phyloP scores from a whole-genome alignment of 2,797 vertebrate species.

The Alfaro cultratus region DNA sequence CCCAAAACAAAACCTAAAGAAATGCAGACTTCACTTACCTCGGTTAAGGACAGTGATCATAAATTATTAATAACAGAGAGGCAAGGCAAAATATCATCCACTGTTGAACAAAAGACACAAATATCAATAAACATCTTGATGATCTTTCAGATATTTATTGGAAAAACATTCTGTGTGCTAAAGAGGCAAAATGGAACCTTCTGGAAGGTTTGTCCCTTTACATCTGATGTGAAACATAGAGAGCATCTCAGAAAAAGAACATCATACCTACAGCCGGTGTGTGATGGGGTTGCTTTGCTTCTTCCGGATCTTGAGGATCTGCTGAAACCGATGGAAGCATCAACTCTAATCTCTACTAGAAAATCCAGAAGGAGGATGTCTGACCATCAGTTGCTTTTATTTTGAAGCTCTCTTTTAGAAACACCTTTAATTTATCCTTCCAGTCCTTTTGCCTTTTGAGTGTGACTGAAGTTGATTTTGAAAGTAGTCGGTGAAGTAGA shows the following conservation, averaged over 20 bases:
- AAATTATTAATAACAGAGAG: background rate
- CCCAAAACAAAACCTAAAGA: background rate
- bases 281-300: background rate
- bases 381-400: background rate
- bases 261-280: background rate
- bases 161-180: background rate
- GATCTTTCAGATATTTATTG: background rate
- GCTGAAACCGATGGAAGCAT: background rate
- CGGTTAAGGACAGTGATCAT: background rate
- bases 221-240: background rate
- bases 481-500: slow-evolving; percentile 31
- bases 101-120: background rate
- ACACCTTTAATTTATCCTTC: slow-evolving; percentile 15
- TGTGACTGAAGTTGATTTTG: slow-evolving; percentile 36
- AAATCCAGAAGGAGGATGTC: background rate
- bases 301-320: background rate
- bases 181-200: background rate
- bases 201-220: background rate
- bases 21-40: background rate
- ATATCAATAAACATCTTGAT: background rate
- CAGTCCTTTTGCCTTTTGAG: slow-evolving; percentile 33
- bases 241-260: background rate
- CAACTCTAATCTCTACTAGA: background rate
- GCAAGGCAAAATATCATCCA: background rate
- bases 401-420: slow-evolving; percentile 10